Evolutionary conservation across 2,888 invertebrate genomes (phyloP), one percentile per base, ranked within the genome.

Genomic region (Drosophila limbata): DNA sequence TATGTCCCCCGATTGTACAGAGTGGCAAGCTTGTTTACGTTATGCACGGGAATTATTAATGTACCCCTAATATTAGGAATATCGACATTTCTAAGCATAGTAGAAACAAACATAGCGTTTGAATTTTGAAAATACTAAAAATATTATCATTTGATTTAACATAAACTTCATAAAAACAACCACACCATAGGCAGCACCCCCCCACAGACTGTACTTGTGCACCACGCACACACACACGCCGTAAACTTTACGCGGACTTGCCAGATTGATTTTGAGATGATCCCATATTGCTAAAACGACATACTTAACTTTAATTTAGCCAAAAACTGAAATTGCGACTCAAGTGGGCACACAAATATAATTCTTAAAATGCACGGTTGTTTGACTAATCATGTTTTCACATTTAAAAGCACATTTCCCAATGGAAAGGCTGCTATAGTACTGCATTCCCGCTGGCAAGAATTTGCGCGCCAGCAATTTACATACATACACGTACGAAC

Each of bases 381-480:
- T 10, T 28, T 25, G 8, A 5, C n/a, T 4, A 13, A 35, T 15
- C 4, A 39, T 25, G 3, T 10, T 17, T 10, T 17, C 6, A 17
- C 1, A 0, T n/a, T n/a, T 17, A 6, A 3, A 10, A 15, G 9
- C 4, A 1, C 1, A 31, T 9, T 11, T 13, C 6, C 4, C 8
- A 2, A 9, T 17, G 10, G 21, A 33, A 25, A 11, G 13, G 11
- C 8, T 4, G 4, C 6, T n/a, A 2, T 11, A 39, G 11, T 8
- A 17, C 39, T 19, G 4, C 10, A 45, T 55, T 40, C 45, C 13
- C 13, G 31, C 13, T 31, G 15, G 13, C 13, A 37, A 59, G 37
- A 76, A 75, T 79, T 76, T 51, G 67, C 80, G 77, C 77, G 77
- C 77, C 80, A 76, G 77, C 45, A 37, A 63, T 59, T 50, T 28